These are phyloP conservation scores for Panthera leo DNA, from an alignment of 2,113 vertebrate species.

Conservation along the genomic window DNA sequence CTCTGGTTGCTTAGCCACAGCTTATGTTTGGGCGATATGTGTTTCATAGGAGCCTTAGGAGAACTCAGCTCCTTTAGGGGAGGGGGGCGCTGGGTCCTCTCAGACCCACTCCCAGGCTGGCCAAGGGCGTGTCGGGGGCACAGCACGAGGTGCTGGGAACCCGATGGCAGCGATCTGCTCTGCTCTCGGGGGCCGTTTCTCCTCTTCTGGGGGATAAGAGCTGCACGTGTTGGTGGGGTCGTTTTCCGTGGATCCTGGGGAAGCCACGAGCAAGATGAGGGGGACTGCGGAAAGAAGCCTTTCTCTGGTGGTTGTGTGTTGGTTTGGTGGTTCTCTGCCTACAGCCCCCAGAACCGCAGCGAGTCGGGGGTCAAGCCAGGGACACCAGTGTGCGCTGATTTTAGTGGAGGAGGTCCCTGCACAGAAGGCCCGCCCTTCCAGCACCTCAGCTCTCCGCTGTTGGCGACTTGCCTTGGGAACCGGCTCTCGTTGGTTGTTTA, in stretches of 20 bases:
- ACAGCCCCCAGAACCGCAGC: neutral
- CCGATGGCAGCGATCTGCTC: neutral
- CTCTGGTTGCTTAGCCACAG: neutral
- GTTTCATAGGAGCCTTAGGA: neutral
- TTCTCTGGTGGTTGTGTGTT: neutral
- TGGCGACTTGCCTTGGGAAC: neutral
- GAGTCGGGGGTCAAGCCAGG: neutral
- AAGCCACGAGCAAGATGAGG: neutral
- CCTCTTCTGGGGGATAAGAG: neutral
- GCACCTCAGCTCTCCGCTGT: neutral
- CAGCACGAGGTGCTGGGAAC: neutral
- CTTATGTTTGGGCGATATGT: neutral
- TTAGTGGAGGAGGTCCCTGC: neutral
- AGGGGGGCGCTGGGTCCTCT: neutral
- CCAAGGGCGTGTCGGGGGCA: neutral
- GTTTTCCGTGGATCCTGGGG: neutral
- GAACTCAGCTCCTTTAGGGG: neutral
- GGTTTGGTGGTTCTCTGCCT: neutral
- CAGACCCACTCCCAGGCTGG: neutral
- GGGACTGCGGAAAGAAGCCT: neutral
- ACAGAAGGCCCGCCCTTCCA: neutral
- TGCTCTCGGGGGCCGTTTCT: neutral
- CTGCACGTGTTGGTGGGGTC: too few relatives aligned
- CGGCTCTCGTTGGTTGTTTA: neutral
- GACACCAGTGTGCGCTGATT: too few relatives aligned